Conservation (phyloP, 2,888 invertebrate species). For the Helobdella robusta region DNA sequence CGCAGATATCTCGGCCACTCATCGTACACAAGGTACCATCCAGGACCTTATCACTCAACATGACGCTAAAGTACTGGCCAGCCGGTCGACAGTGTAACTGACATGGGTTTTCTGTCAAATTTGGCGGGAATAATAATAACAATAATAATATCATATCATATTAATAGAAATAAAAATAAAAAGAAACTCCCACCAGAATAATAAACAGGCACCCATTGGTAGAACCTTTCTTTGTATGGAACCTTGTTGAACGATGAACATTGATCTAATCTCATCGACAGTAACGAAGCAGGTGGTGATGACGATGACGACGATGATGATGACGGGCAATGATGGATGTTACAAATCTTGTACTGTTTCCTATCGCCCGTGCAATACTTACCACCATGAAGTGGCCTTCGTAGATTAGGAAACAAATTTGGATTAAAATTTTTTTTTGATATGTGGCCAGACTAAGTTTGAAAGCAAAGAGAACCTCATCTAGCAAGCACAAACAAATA, state of each 20-base stretch:
- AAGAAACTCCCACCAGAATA: conserved; percentile 44
- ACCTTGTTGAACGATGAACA: conserved; percentile 64
- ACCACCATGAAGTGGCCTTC: conserved; percentile 68
- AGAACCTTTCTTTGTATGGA: conserved; percentile 53
- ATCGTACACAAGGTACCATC: conserved; percentile 82
- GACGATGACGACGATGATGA: too few relatives aligned
- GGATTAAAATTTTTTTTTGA: too few relatives aligned
- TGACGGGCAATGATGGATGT: too few relatives aligned
- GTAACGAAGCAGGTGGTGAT: conserved; percentile 60
- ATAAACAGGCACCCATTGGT: conserved; percentile 53
- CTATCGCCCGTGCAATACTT: conserved; percentile 76
- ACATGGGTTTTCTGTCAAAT: conserved; percentile 55
- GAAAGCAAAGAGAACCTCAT: too few relatives aligned
- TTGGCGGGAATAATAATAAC: too few relatives aligned
- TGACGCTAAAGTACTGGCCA: conserved; percentile 64
- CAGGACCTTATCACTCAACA: conserved; percentile 64
- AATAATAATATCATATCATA: too few relatives aligned
- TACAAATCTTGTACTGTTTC: conserved; percentile 71
- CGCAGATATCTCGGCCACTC: too few relatives aligned
- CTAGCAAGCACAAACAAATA: too few relatives aligned
- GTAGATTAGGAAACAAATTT: too few relatives aligned
- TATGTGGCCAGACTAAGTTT: too few relatives aligned
- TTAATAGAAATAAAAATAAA: too few relatives aligned
- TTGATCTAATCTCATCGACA: conserved; percentile 67
- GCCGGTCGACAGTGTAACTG: conserved; percentile 71